Conservation (phyloP, 2,888 invertebrate species). For the Drosophila nigricruria region DNA sequence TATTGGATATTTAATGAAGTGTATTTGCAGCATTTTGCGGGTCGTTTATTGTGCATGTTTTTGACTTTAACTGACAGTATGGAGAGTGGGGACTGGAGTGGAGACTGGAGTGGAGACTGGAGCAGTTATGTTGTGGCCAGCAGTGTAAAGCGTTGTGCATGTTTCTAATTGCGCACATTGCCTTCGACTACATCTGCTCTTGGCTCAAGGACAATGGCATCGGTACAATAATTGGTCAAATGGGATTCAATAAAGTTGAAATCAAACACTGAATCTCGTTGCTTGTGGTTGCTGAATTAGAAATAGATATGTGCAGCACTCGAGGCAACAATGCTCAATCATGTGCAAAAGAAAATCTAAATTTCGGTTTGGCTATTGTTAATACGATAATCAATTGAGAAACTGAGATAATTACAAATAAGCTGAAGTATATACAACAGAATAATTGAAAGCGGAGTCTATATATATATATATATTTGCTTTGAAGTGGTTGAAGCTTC, state of each 20-base stretch:
- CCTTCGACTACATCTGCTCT: conserved; percentile 11
- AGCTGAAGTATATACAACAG: not conserved
- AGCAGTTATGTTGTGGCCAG: not conserved
- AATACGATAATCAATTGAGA: not conserved
- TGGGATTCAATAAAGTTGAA: conserved; percentile 32
- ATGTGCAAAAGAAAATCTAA: not conserved
- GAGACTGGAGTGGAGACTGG: not conserved
- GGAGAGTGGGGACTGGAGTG: not conserved
- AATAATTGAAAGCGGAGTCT: not conserved
- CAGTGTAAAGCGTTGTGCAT: conserved; percentile 16
- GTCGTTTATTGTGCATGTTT: conserved; percentile 30
- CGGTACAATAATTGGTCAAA: conserved; percentile 10
- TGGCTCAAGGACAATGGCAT: conserved; percentile 6
- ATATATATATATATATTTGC: not conserved
- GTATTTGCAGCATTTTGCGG: conserved; percentile 34
- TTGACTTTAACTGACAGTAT: not conserved
- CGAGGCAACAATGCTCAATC: not conserved
- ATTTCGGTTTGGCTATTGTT: not conserved
- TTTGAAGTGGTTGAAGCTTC: not conserved
- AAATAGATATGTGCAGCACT: not conserved
- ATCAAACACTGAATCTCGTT: conserved; percentile 3
- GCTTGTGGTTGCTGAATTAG: not conserved
- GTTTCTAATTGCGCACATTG: conserved; percentile 46
- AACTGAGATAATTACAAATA: not conserved
- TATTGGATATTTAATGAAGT: conserved; percentile 60